These are phyloP conservation scores for Cryptotis parvus DNA, from an alignment of 2,113 vertebrate genomes.

Conservation along the genomic window DNA sequence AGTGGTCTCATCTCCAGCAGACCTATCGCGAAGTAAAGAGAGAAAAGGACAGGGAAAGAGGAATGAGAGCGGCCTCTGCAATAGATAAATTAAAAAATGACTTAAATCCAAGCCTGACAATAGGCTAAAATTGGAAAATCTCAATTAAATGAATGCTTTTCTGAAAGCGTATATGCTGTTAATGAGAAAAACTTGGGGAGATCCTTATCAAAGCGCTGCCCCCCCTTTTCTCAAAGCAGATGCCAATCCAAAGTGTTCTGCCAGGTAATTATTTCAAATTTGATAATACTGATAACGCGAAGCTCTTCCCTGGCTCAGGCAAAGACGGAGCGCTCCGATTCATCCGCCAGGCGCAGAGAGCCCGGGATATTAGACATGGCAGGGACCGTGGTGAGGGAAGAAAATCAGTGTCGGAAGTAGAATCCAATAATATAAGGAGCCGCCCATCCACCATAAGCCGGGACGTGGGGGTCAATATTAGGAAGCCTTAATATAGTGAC, in stretches of 20 bases:
- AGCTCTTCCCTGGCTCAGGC: constrained; percentile 40
- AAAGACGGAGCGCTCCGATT: constrained; percentile 42
- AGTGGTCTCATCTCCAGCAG: constrained; percentile 52
- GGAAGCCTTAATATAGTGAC: constrained; percentile 73
- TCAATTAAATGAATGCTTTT: constrained; percentile 20
- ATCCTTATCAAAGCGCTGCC: background rate
- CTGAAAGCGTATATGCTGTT: constrained; percentile 50
- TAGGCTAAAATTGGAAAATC: constrained; percentile 58
- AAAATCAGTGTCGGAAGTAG: constrained; percentile 50
- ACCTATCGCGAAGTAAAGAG: constrained; percentile 32
- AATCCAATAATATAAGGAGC: constrained; percentile 70
- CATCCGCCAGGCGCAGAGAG: constrained; percentile 56
- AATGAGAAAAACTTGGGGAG: background rate
- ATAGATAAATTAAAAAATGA: background rate
- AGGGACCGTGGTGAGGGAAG: constrained; percentile 48
- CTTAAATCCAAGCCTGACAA: background rate
- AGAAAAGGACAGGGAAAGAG: constrained; percentile 4
- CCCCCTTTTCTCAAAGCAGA: constrained; percentile 30
- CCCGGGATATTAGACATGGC: constrained; percentile 56
- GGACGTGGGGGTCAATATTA: constrained; percentile 47
- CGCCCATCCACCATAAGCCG: constrained; percentile 60
- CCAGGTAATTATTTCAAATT: constrained; percentile 68
- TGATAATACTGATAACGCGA: constrained; percentile 45
- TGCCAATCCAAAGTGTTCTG: constrained; percentile 25
- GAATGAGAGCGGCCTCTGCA: background rate